Base-by-base conservation (phyloP, 2,888 invertebrate genomes). In the Dryocosmus kuriphilus region DNA sequence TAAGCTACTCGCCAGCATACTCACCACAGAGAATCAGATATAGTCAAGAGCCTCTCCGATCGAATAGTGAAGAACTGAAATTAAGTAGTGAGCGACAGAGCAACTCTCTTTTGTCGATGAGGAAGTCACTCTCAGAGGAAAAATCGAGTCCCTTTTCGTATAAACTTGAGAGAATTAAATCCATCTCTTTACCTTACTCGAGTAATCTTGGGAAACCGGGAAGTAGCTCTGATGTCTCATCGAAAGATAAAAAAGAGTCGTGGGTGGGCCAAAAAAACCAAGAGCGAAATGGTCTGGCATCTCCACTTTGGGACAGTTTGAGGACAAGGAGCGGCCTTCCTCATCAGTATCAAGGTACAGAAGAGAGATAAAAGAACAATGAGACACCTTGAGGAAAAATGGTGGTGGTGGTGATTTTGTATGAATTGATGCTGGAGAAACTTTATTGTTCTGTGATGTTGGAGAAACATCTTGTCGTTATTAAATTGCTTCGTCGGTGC, bases 301-400 rank as follows among this genome's bases (percentile, higher is more conserved):
- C 88, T 78, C 83, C 87, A 67, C 86, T 89, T 63, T 90, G 90
- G 90, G 88, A 90, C 87, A 90, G 87, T 85, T 85, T 90, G 76
- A 88, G 88, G 80, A 85, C 88, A 73, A 88, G 89, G 85, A 89
- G 86, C 81, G 89, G 88, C 82, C 85, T 90, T 79, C 87, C 89
- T 79, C 90, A 89, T 86, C 90, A 89, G 87, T 90, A 90, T 88
- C 90, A 89, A 90, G 90, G 90, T 90, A 90, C 89, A 87, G 88
- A 89, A 85, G 89, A 89, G 77, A 86, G 85, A 78, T 90, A 85
- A 89, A 88, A 80, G 78, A 80, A 77, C 75, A 38, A 9, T 32
- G 32, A 51, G 22, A n/a, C n/a, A 16, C 38, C 38, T 74, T 41
- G 24, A 60, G 19, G 71, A 41, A 38, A 51, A 67, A 38, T 51